Evolutionary conservation across 2,888 invertebrate genomes (phyloP), one percentile per base, ranked within the genome.

Genomic region (Beris chalybata): DNA sequence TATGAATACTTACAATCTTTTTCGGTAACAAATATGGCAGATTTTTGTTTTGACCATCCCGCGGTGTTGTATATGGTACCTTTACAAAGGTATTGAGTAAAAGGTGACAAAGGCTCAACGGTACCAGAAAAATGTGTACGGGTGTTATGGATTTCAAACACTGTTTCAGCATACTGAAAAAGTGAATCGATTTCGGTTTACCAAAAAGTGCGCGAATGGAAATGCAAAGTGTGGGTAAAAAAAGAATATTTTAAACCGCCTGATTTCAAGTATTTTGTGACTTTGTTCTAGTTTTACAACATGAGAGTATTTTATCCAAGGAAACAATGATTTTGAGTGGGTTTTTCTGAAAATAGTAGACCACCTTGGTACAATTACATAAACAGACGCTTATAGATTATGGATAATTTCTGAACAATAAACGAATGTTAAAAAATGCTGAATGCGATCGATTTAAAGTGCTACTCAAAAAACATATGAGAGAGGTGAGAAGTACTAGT

Each of bases 11-110:
- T 74, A 79, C 79, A 79, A 64, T 75, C 77, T 32, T 67, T 38
- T 69, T 73, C 58, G 29, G 73, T 71, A 53, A 30, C 64, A 29
- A 69, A 70, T 0, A 72, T 2, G 11, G 30, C 56, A n/a, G 73
- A 48, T 9, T 44, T 48, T 3, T 68, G 69, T 0, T 67, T 59
- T 4, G 76, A 76, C 75, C 75, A 72, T 2, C 79, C 79, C 0
- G 76, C 78, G 15, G 77, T 73, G 66, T 80, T 80, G 53, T 74
- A 76, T 0, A 80, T 71, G 4, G 70, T 32, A 4, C 75, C 75
- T 29, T 68, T 70, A 59, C 79, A 80, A 0, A 67, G 59, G 65
- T 79, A 79, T 4, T 71, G 65, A 0, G 78, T 76, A 54, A 66
- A 71, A 0, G 79, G 78, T 0, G 77, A 77, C 7, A 79, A 70